Evolutionary conservation across 2,797 vertebrate genomes (phyloP).

Genomic region (Champsocephalus esox): DNA sequence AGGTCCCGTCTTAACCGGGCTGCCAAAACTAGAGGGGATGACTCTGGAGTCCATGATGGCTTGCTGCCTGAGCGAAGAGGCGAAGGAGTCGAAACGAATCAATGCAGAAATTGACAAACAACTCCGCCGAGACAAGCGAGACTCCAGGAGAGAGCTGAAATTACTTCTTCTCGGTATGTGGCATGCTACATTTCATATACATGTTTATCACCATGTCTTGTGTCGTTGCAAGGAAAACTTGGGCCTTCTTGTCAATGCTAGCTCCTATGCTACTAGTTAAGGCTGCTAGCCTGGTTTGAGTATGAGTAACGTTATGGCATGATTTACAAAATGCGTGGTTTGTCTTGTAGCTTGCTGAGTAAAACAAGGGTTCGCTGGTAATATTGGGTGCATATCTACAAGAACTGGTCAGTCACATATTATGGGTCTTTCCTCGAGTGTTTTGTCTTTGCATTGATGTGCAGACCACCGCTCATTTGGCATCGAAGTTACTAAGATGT

Average conservation of each 20-base stretch:
- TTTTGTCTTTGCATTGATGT: conserved; percentile 25
- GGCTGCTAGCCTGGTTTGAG: conserved; percentile 56
- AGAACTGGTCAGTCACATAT: not conserved
- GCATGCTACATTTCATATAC: not conserved
- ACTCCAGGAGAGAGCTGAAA: conserved; percentile 93
- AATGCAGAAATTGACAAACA: conserved; percentile 97
- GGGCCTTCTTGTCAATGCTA: conserved; percentile 78
- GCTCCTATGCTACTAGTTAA: conserved; percentile 69
- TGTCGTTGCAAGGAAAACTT: conserved; percentile 47
- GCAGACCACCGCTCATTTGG: conserved; percentile 34
- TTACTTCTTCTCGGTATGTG: conserved; percentile 91
- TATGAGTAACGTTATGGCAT: conserved; percentile 29
- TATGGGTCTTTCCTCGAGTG: not conserved
- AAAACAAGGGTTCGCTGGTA: not conserved
- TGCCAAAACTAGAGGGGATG: conserved; percentile 86
- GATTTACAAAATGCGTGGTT: conserved; percentile 27
- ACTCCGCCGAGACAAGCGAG: conserved; percentile 94
- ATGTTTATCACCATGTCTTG: conserved; percentile 21
- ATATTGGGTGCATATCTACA: conserved; percentile 10
- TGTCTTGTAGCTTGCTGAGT: not conserved
- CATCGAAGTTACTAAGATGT: conserved; percentile 47
- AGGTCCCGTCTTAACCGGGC: conserved; percentile 77
- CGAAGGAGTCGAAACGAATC: conserved; percentile 97
- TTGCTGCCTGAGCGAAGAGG: conserved; percentile 97
- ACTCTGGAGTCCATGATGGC: conserved; percentile 98